A percentile compares a stretch with the other conserved stretches of the same genome.
Conservation (phyloP, 2,113 vertebrate genomes). For the Callorhinus ursinus region DNA sequence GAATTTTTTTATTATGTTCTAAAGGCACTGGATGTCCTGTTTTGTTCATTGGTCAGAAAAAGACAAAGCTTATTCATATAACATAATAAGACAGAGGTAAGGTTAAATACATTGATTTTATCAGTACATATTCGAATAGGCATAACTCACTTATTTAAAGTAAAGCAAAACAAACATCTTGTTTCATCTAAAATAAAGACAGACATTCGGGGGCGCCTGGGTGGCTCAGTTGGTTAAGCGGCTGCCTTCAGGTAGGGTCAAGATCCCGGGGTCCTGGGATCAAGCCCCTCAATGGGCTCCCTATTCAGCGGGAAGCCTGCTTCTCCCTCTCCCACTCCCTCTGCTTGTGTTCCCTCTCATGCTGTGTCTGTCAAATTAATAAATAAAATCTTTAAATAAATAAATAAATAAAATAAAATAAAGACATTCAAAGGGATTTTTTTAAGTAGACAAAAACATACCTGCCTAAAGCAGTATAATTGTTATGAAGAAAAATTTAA, state of each 20-base stretch:
- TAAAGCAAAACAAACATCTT: background rate
- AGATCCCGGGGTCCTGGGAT: too few relatives aligned
- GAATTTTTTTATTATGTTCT: background rate
- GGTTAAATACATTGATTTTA: background rate
- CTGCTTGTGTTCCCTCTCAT: too few relatives aligned
- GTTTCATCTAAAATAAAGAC: background rate
- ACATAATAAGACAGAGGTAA: background rate
- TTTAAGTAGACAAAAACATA: background rate
- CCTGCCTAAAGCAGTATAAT: background rate
- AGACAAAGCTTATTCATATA: background rate
- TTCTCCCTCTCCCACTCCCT: too few relatives aligned
- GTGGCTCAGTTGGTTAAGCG: too few relatives aligned
- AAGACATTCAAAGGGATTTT: background rate
- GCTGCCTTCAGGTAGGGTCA: too few relatives aligned
- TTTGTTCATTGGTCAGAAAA: background rate
- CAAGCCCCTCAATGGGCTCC: too few relatives aligned
- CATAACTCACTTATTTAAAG: background rate
- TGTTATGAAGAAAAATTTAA: background rate
- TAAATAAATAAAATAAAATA: background rate
- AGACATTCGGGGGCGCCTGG: background rate
- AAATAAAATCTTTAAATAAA: too few relatives aligned
- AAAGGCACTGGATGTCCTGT: background rate
- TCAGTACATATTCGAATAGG: background rate
- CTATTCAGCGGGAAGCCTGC: too few relatives aligned
- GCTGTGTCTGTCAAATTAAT: too few relatives aligned